A percentile compares a stretch with the other conserved stretches of the same genome.
These are phyloP conservation scores for Rhabdomys pumilio DNA, from an alignment of 2,797 vertebrate genomes.

Conservation along the genomic window DNA sequence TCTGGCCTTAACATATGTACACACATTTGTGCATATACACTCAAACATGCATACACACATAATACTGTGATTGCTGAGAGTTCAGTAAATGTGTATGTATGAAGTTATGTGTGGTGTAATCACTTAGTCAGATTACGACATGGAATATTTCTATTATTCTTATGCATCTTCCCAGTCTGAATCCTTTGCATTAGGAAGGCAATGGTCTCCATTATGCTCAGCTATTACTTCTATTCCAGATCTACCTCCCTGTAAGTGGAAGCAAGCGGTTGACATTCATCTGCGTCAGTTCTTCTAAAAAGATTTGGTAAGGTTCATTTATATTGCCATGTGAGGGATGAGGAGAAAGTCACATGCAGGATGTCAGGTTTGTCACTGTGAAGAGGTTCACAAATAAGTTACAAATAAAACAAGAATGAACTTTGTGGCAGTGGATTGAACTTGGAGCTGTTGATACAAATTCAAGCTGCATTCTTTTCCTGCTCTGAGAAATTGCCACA, in stretches of 20 bases:
- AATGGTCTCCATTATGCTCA: background rate
- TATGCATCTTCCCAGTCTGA: background rate
- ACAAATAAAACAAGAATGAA: background rate
- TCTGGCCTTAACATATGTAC: no score
- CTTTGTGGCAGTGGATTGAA: background rate
- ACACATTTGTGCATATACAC: background rate
- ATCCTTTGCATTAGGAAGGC: background rate
- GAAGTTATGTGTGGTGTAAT: background rate
- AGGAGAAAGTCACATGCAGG: background rate
- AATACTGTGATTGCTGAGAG: background rate
- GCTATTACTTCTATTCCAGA: background rate
- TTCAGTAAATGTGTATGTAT: background rate
- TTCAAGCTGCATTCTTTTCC: background rate
- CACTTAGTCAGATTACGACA: constrained; percentile 18
- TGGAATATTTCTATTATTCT: background rate
- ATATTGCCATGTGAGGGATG: background rate
- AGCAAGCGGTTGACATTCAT: background rate
- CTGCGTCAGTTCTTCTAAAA: background rate
- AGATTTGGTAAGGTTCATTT: background rate
- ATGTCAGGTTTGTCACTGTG: background rate
- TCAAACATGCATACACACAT: background rate
- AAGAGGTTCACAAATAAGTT: constrained; percentile 26
- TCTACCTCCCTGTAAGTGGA: background rate
- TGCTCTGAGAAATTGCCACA: background rate
- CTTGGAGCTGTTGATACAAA: background rate